phyloP scores from a whole-genome alignment of 2,888 invertebrate genomes.

The Cheilosia soror region DNA sequence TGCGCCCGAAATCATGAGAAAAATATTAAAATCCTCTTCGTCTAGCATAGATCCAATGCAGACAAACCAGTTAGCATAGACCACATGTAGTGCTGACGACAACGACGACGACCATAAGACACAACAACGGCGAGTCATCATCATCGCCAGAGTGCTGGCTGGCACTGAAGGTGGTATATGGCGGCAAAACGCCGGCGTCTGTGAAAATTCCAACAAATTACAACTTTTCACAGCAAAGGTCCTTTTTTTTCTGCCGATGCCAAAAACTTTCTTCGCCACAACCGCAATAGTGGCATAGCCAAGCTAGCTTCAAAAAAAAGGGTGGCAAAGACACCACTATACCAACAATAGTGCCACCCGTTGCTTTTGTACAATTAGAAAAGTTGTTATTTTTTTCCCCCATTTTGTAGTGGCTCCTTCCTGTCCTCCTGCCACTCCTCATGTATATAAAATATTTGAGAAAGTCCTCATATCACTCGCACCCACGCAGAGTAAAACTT shows the following conservation, averaged over 20 bases:
- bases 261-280: conserved; percentile 66
- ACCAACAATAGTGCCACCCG: conserved; percentile 47
- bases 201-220: conserved; percentile 68
- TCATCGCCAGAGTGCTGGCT: conserved; percentile 20
- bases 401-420: background rate
- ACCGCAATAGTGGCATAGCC: conserved; percentile 59
- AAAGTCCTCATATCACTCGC: conserved; percentile 53
- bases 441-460: conserved; percentile 20
- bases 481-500: conserved; percentile 48
- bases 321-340: conserved; percentile 8
- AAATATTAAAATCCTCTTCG: conserved; percentile 23
- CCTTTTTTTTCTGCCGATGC: background rate
- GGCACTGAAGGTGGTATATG: conserved; percentile 1
- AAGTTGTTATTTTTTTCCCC: conserved; percentile 26
- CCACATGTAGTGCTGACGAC: conserved; percentile 51
- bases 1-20: conserved; percentile 44
- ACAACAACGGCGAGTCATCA: conserved; percentile 37
- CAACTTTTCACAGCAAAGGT: conserved; percentile 57
- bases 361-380: conserved; percentile 71
- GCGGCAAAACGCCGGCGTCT: conserved; percentile 59
- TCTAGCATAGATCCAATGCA: background rate
- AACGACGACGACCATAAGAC: conserved; percentile 31
- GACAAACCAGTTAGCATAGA: conserved; percentile 35
- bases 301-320: background rate
- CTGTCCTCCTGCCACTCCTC: conserved; percentile 5